Evolutionary conservation across 2,797 vertebrate species (phyloP), one percentile per base, ranked within the genome.

Genomic region (Sebastes itinus): DNA sequence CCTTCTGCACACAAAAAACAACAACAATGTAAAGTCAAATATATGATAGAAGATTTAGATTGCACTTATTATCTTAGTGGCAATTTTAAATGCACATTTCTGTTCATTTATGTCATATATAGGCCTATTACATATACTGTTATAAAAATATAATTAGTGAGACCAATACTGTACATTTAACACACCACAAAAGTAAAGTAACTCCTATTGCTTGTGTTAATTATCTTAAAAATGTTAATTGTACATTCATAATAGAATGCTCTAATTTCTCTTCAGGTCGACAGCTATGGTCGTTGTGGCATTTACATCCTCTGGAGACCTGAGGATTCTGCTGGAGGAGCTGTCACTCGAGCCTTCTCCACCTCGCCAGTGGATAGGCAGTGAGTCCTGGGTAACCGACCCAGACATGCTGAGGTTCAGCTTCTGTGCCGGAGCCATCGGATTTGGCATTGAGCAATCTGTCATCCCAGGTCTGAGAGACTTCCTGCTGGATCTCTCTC

Each of bases 321-420:
- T 95, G 80, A 86, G 11, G 10, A 30, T 93, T 20, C 65, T 95
- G 4, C 63, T 95, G 33, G 72, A 86, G 18, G 94, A 95, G 79
- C 67, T 95, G 28, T 72, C 75, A 0, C 72, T 4, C 2, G 61
- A 91, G 23, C 88, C 89, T 4, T 80, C 70, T 2, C 88, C 93
- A 54, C 83, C 79, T 9, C 78, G 92, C 1, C 93, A 94, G 69
- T 95, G 94, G 95, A 86, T 95, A 9, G 94, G 94, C 28, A 93
- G 86, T 7, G 94, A 95, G 71, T 3, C 89, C 0, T 95, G 95
- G 95, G 80, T 95, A 10, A 94, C 92, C 4, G 75, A 93, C 20
- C 65, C 79, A 0, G 65, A 83, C 12, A 59, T 95, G 68, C 62
- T 91, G 12, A 87, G 23, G 3, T 90, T 88, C 87, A 42, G 66